Evolutionary conservation across 2,797 vertebrate species (phyloP).

Genomic region (Cyprinodon diabolis): DNA sequence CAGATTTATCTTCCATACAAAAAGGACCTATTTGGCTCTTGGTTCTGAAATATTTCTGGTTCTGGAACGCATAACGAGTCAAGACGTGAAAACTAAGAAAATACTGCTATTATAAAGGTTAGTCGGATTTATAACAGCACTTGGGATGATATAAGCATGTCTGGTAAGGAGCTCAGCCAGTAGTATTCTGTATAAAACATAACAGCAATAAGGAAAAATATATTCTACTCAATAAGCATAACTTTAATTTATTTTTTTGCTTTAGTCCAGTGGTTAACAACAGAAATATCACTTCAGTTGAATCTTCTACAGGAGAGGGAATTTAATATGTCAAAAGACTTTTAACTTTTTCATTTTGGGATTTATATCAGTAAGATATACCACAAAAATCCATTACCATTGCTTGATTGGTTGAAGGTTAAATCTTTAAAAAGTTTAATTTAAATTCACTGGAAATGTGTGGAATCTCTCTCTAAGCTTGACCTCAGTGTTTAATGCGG

Average conservation of each 20-base stretch:
- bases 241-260: not conserved
- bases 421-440: not conserved
- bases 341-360: no score
- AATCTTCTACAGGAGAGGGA: no score
- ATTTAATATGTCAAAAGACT: no score
- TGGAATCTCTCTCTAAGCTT: not conserved
- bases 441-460: not conserved
- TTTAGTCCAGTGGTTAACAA: not conserved
- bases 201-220: not conserved
- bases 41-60: not conserved
- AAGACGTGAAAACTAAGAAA: not conserved
- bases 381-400: not conserved
- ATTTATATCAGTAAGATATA: not conserved
- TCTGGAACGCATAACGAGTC: not conserved
- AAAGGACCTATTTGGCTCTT: not conserved
- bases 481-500: not conserved
- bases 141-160: not conserved
- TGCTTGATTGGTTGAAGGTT: not conserved
- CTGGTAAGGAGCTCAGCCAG: not conserved
- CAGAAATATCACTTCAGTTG: no score
- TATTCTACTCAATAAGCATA: not conserved
- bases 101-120: not conserved
- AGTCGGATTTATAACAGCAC: not conserved
- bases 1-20: not conserved
- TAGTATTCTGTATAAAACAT: not conserved